Evolutionary conservation across 2,113 vertebrate genomes (phyloP), one percentile per base, ranked within the genome.

Genomic region (Micromys minutus): DNA sequence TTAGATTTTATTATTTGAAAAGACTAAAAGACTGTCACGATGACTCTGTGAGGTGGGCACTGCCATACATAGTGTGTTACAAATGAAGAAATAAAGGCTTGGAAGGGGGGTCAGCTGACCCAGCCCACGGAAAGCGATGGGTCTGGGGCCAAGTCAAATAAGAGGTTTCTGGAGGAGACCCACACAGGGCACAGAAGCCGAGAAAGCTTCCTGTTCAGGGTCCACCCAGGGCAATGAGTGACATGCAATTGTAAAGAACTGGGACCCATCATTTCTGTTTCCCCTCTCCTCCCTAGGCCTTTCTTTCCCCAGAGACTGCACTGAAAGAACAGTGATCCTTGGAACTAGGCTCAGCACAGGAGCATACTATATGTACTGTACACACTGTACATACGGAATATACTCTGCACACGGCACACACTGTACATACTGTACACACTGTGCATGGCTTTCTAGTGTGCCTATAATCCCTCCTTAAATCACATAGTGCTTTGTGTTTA

Each of bases 391-490:
- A n/a, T n/a, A n/a, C n/a, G n/a, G n/a, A n/a, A n/a, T n/a, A n/a
- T n/a, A n/a, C n/a, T n/a, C n/a, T n/a, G n/a, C n/a, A n/a, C n/a
- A n/a, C n/a, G n/a, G n/a, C n/a, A n/a, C n/a, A n/a, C n/a, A n/a
- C n/a, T n/a, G n/a, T n/a, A n/a, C n/a, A n/a, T n/a, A n/a, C n/a
- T n/a, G n/a, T n/a, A n/a, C n/a, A n/a, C n/a, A n/a, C 50, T 84
- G 26, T 5, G 42, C 47, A 89, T 47, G 80, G 89, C 77, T 96
- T 96, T 76, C 87, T 97, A n/a, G 69, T 65, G 13, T 47, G 50
- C 29, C 93, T 83, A 39, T 72, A 96, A 96, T 90, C 57, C 76
- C 87, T 90, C 84, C 72, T 79, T 90, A 95, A 92, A 93, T 95
- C 88, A 63, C 67, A 67, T 55, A 81, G 75, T 19, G 47, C 81